phyloP scores from a whole-genome alignment of 2,888 invertebrate genomes.

The Endomychus coccineus region DNA sequence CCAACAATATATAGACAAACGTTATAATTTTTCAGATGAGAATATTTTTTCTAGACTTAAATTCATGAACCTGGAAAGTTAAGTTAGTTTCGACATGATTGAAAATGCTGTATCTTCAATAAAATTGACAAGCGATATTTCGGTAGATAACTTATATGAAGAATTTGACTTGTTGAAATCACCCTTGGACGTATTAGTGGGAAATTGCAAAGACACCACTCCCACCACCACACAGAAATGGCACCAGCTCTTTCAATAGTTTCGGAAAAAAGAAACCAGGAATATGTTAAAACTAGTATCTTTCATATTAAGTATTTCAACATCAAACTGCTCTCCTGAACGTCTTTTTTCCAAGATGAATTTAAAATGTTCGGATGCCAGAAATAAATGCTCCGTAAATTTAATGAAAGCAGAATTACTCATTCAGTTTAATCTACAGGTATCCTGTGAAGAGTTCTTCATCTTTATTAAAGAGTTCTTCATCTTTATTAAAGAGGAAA shows the following conservation, averaged over 20 bases:
- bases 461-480: too few species aligned
- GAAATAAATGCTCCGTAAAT: conserved; percentile 16
- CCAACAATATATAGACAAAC: conserved; percentile 5
- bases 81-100: conserved; percentile 7
- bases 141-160: conserved; percentile 10
- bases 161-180: conserved; percentile 11
- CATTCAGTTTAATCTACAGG: conserved; percentile 11
- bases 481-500: conserved; percentile 11
- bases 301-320: conserved; percentile 6
- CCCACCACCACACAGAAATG: conserved; percentile 9
- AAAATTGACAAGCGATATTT: conserved; percentile 10
- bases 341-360: conserved; percentile 20
- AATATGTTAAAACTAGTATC: conserved; percentile 8
- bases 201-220: conserved; percentile 10
- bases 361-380: too few species aligned
- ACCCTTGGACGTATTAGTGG: conserved; percentile 8
- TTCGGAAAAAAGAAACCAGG: conserved; percentile 7
- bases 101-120: conserved; percentile 6
- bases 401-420: conserved; percentile 14
- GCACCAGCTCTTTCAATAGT: conserved; percentile 9
- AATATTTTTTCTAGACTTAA: conserved; percentile 6
- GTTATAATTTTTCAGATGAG: conserved; percentile 6
- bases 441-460: conserved; percentile 13
- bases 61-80: conserved; percentile 3
- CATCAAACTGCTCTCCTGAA: conserved; percentile 11